Evolutionary conservation across 2,888 invertebrate species (phyloP).

Genomic region (Congeria kusceri): DNA sequence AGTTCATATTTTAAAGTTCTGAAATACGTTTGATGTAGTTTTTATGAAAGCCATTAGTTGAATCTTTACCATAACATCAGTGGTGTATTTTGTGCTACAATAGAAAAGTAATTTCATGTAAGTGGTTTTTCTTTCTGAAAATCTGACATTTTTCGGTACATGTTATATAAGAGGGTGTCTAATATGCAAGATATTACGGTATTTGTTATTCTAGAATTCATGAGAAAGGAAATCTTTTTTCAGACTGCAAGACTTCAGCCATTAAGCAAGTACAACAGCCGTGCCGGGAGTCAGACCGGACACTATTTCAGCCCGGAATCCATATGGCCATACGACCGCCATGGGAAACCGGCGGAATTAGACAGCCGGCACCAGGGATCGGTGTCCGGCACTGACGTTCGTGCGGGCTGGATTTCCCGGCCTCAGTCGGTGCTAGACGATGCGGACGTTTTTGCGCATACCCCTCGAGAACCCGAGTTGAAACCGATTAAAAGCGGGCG

Average conservation of each 20-base stretch:
- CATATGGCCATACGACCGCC: conserved; percentile 64
- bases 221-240: conserved; percentile 10
- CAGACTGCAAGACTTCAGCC: conserved; percentile 72
- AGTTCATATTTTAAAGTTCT: too few relatives aligned
- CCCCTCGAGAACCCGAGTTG: conserved; percentile 68
- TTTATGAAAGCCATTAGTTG: too few relatives aligned
- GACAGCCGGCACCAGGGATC: conserved; percentile 58
- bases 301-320: conserved; percentile 61
- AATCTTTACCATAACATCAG: too few relatives aligned
- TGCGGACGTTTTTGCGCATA: conserved; percentile 58
- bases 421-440: conserved; percentile 70
- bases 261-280: conserved; percentile 62
- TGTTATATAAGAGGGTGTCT: too few relatives aligned
- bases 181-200: too few relatives aligned
- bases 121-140: too few relatives aligned
- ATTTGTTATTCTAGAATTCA: too few relatives aligned
- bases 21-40: too few relatives aligned
- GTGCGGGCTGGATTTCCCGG: conserved; percentile 69
- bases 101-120: too few relatives aligned
- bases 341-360: conserved; percentile 60
- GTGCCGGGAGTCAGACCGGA: conserved; percentile 56
- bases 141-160: too few relatives aligned
- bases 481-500: conserved; percentile 68
- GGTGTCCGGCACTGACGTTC: conserved; percentile 61
- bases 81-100: too few relatives aligned